Conservation (phyloP, 53 echinoderm and acorn worm genomes). For the Holothuria leucospilota region DNA sequence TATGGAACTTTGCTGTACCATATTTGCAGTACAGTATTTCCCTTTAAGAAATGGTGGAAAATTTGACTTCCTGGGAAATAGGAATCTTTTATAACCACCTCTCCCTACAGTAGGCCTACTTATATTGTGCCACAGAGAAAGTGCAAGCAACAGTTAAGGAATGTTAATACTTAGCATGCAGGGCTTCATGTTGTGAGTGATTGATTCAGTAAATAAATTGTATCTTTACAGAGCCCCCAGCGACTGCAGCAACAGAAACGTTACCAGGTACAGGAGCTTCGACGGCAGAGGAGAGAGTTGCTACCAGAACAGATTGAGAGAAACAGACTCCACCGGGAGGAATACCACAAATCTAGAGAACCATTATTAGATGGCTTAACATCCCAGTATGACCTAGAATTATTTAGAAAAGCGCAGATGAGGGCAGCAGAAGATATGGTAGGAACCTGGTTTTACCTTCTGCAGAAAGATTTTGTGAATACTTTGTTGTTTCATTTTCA, state of each 20-base stretch:
- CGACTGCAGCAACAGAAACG: slow-evolving; percentile 91
- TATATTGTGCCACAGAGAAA: no score
- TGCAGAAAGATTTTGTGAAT: no score
- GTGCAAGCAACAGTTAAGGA: no score
- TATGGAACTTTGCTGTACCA: no score
- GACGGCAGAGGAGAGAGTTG: slow-evolving; percentile 82
- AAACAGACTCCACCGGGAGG: slow-evolving; percentile 85
- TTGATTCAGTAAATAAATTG: neutral
- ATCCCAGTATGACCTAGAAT: slow-evolving; percentile 96
- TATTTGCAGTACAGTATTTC: no score
- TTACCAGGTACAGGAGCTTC: slow-evolving; percentile 80
- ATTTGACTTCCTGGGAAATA: no score
- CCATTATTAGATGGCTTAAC: slow-evolving; percentile 89
- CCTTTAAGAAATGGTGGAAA: no score
- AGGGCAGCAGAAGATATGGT: slow-evolving; percentile 98
- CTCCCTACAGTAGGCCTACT: no score
- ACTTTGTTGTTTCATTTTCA: no score
- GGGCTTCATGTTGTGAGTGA: no score
- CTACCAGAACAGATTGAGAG: slow-evolving; percentile 78
- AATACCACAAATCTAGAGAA: slow-evolving; percentile 90
- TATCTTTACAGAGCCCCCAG: slow-evolving; percentile 50
- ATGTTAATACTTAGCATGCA: no score
- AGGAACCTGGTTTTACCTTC: neutral
- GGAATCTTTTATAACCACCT: no score
- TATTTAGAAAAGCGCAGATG: slow-evolving; percentile 95